Evolutionary conservation across 2,888 invertebrate species (phyloP), one percentile per base, ranked within the genome.

Genomic region (Cyclophora punctaria): DNA sequence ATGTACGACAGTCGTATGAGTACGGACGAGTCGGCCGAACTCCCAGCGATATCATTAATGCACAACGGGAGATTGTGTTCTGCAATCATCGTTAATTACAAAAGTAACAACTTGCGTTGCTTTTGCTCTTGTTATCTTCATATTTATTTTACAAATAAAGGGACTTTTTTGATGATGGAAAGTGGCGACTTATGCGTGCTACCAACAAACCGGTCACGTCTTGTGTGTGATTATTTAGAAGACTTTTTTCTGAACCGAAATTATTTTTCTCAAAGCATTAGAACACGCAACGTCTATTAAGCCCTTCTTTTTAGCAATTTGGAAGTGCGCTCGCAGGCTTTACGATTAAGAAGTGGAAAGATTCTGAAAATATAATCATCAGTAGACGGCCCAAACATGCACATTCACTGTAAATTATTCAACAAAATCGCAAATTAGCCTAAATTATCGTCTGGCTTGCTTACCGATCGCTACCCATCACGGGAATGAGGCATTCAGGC

Each of bases 361-460:
- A 62, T 75, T 79, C 73, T 73, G 64, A 66, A 82, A 78, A 77
- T 68, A 76, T 78, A 77, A 78, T 76, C 70, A 74, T 63, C 58
- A 67, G 65, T 67, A 73, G 67, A 65, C 68, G 75, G 71, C 63
- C 75, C 70, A 56, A 83, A 84, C 83, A 84, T 85, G 83, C 80
- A 76, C 78, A 80, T 83, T 66, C 64, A 69, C 66, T 65, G 71
- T 60, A 82, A 83, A 84, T 83, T 83, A 75, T 78, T 75, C 73
- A 61, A 72, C 37, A 37, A 85, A 86, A 85, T 85, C 75, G 75
- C 69, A 83, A 88, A 87, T 87, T 84, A 80, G 77, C 71, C 73
- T 77, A 80, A 86, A 88, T 87, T 88, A 87, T 86, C 83, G 75
- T 75, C 60, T 61, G 64, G 63, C 68, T 71, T 70, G 71, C 77